Conservation (phyloP, 2,797 vertebrate species). For the Ctenosaura bakeri region DNA sequence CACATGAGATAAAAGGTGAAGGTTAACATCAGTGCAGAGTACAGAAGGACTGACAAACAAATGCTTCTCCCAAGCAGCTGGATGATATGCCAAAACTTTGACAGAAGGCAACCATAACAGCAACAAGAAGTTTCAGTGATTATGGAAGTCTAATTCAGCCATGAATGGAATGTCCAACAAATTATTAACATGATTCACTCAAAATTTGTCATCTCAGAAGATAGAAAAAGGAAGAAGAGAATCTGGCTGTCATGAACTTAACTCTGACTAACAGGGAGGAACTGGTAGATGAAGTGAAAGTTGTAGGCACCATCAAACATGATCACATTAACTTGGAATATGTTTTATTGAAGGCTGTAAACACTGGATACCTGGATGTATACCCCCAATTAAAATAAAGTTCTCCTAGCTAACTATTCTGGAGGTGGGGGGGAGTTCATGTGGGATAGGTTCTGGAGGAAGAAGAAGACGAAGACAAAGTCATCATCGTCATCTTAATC, state of each 20-base stretch:
- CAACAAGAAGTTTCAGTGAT: too few relatives aligned
- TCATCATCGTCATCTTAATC: neutral
- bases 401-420: neutral
- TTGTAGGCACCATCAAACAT: neutral
- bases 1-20: neutral
- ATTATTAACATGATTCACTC: neutral
- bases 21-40: neutral
- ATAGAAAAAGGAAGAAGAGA: neutral
- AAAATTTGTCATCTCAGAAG: neutral
- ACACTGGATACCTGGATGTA: neutral
- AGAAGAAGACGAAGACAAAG: too few relatives aligned
- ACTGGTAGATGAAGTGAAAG: neutral
- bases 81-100: too few relatives aligned
- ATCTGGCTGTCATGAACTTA: neutral
- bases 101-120: too few relatives aligned
- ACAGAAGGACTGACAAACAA: neutral
- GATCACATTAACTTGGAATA: neutral
- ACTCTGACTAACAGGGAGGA: neutral
- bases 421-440: neutral
- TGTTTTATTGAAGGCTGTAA: neutral
- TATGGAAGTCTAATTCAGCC: neutral
- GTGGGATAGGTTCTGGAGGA: neutral
- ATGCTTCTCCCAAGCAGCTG: neutral
- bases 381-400: neutral
- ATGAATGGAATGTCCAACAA: neutral